These are phyloP conservation scores for Crioceris asparagi DNA, from an alignment of 2,888 invertebrate species.

Conservation along the genomic window DNA sequence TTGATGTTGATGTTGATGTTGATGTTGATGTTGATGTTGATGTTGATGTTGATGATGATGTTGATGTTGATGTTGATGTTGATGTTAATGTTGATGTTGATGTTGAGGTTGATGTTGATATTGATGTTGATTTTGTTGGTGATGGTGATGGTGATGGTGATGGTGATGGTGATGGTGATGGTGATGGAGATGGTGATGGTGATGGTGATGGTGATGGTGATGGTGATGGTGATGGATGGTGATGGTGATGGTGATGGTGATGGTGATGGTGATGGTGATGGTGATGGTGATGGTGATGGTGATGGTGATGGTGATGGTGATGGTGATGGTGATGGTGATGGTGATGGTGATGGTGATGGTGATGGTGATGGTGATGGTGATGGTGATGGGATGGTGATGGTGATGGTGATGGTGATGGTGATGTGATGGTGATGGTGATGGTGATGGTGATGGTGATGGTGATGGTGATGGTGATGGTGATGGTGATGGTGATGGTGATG, in stretches of 20 bases:
- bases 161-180: slow-evolving; percentile 1
- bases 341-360: slow-evolving; percentile 1
- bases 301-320: slow-evolving; percentile 1
- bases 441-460: too few relatives aligned
- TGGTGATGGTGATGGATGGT: slow-evolving; percentile 1
- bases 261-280: slow-evolving; percentile 1
- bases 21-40: slow-evolving; percentile 2
- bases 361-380: slow-evolving; percentile 1
- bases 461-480: slow-evolving; percentile 2
- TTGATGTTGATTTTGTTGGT: too few relatives aligned
- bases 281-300: slow-evolving; percentile 1
- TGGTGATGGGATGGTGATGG: slow-evolving; percentile 1
- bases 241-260: slow-evolving; percentile 1
- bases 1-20: slow-evolving; percentile 1
- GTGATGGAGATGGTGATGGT: slow-evolving; percentile 2
- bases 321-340: slow-evolving; percentile 1
- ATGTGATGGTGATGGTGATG: too few relatives aligned
- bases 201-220: slow-evolving; percentile 1
- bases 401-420: too few relatives aligned
- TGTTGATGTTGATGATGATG: slow-evolving; percentile 2
- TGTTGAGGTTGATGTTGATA: too few relatives aligned
- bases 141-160: too few relatives aligned
- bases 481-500: slow-evolving; percentile 1
- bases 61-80: too few relatives aligned
- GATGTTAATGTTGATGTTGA: too few relatives aligned